A percentile compares a stretch with the other conserved stretches of the same genome.
Evolutionary conservation across 2,113 vertebrate genomes (phyloP).

Genomic region (Oreochromis spilurus): DNA sequence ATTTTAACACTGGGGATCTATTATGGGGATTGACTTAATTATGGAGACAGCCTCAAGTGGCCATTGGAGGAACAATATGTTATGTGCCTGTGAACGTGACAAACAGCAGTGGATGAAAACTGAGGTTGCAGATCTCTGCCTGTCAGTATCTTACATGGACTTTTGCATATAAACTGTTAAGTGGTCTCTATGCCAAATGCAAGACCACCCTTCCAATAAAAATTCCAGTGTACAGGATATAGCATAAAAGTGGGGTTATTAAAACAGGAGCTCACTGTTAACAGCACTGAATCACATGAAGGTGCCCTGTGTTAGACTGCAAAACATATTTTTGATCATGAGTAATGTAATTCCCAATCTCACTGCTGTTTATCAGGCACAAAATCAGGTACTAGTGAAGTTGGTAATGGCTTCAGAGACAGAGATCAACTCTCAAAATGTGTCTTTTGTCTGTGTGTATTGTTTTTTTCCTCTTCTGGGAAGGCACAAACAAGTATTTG

Average conservation of each 20-base stretch:
- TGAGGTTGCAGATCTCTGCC: neutral
- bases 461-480: too few species aligned
- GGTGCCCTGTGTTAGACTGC: neutral
- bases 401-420: too few species aligned
- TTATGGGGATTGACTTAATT: neutral
- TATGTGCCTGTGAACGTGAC: neutral
- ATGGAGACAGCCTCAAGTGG: neutral
- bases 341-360: neutral
- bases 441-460: too few species aligned
- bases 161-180: neutral
- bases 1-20: neutral
- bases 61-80: neutral
- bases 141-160: neutral
- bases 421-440: too few species aligned
- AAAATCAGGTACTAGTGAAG: too few species aligned
- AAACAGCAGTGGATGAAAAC: neutral
- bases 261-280: neutral
- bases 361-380: too few species aligned
- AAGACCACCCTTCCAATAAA: constrained; percentile 13
- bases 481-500: too few species aligned
- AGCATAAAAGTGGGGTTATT: neutral
- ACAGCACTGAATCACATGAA: neutral
- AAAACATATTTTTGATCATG: neutral
- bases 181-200: neutral
- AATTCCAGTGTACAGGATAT: neutral